Evolutionary conservation across 2,888 invertebrate species (phyloP).

Genomic region (Ophion slaviceki): DNA sequence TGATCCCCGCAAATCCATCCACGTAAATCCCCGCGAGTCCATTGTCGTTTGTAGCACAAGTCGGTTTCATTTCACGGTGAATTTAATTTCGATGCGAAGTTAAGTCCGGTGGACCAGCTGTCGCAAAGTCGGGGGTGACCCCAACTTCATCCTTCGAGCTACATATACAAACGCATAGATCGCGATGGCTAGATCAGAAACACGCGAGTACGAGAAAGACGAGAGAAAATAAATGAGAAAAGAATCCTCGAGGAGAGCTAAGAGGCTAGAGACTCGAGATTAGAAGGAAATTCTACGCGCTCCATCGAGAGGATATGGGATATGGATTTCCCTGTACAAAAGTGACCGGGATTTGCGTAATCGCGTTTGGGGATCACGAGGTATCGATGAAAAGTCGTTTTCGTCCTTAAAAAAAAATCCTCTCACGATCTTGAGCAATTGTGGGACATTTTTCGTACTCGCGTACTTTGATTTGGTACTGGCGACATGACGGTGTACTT

Average conservation of each 20-base stretch:
- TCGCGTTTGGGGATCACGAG: slow-evolving; percentile 74
- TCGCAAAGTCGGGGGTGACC: slow-evolving; percentile 76
- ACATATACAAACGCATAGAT: slow-evolving; percentile 48
- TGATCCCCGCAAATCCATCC: slow-evolving; percentile 78
- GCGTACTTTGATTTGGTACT: neutral
- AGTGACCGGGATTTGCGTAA: slow-evolving; percentile 82
- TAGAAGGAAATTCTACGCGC: slow-evolving; percentile 39
- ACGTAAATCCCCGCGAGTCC: slow-evolving; percentile 79
- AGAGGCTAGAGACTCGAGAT: slow-evolving; percentile 23
- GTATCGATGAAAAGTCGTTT: slow-evolving; percentile 54
- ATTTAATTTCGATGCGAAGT: slow-evolving; percentile 81
- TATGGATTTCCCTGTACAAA: slow-evolving; percentile 74
- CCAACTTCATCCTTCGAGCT: slow-evolving; percentile 68
- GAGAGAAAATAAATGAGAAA: slow-evolving; percentile 47
- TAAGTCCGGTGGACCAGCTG: slow-evolving; percentile 78
- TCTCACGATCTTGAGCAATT: slow-evolving; percentile 63
- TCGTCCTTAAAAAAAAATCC: slow-evolving; percentile 38
- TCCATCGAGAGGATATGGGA: slow-evolving; percentile 66
- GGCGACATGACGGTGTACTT: neutral
- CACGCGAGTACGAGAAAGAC: slow-evolving; percentile 59
- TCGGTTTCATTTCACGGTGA: slow-evolving; percentile 82
- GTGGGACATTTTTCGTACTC: neutral
- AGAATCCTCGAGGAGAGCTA: slow-evolving; percentile 39
- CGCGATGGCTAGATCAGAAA: slow-evolving; percentile 48
- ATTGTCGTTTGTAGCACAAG: slow-evolving; percentile 73